phyloP scores from a whole-genome alignment of 2,113 vertebrate genomes.

The Melanerpes aurifrons region DNA sequence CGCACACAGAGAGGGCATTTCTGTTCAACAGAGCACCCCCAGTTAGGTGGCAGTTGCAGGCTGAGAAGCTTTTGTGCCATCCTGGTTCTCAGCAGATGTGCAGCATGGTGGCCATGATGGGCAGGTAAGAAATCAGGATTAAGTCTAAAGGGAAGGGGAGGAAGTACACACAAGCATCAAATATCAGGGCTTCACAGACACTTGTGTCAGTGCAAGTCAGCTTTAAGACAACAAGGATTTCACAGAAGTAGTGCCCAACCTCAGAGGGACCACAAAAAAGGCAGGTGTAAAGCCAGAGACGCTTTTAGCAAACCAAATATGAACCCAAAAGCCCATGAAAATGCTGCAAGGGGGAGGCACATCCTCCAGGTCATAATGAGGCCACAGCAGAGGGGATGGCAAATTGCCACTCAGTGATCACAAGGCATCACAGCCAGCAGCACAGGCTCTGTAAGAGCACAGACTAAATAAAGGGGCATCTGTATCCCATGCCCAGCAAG shows the following conservation, averaged over 20 bases:
- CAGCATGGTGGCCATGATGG: neutral
- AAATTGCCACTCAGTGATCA: conserved; percentile 38
- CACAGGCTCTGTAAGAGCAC: conserved; percentile 53
- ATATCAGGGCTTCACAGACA: neutral
- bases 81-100: neutral
- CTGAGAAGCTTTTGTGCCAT: neutral
- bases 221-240: conserved; percentile 52
- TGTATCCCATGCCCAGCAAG: conserved; percentile 39
- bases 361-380: conserved; percentile 27
- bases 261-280: conserved; percentile 26
- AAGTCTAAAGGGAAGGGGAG: conserved; percentile 35
- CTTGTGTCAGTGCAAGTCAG: conserved; percentile 31
- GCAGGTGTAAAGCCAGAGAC: conserved; percentile 28
- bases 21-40: neutral
- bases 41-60: neutral
- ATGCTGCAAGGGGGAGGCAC: neutral
- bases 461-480: conserved; percentile 51
- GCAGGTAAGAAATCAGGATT: conserved; percentile 12
- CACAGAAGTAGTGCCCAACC: conserved; percentile 58
- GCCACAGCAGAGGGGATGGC: conserved; percentile 4
- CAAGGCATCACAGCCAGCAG: conserved; percentile 60
- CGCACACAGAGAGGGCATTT: neutral
- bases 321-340: conserved; percentile 9
- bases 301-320: conserved; percentile 39
- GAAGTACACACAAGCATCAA: conserved; percentile 11